phyloP scores from a whole-genome alignment of 2,888 invertebrate species.

The Gerosis bhagava region DNA sequence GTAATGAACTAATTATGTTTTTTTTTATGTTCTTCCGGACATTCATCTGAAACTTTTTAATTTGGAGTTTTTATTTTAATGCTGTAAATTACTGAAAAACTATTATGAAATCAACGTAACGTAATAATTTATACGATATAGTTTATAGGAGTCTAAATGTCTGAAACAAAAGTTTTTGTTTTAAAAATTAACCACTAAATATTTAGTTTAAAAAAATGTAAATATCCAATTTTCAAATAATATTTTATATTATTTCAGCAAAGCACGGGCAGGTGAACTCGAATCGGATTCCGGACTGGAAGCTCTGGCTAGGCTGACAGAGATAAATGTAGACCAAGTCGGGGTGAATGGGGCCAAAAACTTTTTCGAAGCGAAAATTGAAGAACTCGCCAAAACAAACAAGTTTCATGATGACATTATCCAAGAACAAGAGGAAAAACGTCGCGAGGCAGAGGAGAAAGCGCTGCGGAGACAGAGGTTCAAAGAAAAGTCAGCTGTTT shows the following conservation, averaged over 20 bases:
- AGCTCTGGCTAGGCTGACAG: slow-evolving; percentile 92
- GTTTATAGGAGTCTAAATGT: too few relatives aligned
- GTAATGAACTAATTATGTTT: too few relatives aligned
- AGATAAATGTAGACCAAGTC: slow-evolving; percentile 96
- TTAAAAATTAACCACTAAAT: too few relatives aligned
- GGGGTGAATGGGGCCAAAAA: slow-evolving; percentile 97
- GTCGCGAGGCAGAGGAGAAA: slow-evolving; percentile 91
- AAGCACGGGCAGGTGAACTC: slow-evolving; percentile 96
- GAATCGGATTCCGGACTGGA: slow-evolving; percentile 93
- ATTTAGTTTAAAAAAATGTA: too few relatives aligned
- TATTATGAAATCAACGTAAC: too few relatives aligned
- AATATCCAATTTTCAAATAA: too few relatives aligned
- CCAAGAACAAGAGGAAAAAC: slow-evolving; percentile 95
- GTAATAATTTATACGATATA: too few relatives aligned
- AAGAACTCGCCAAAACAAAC: slow-evolving; percentile 90
- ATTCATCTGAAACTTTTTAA: too few relatives aligned
- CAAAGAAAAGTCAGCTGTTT: slow-evolving; percentile 94
- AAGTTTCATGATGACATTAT: slow-evolving; percentile 97
- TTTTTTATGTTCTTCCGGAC: too few relatives aligned
- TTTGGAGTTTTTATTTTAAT: too few relatives aligned
- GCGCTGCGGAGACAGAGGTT: slow-evolving; percentile 91
- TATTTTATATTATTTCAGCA: slow-evolving; percentile 76
- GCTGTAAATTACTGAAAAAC: too few relatives aligned
- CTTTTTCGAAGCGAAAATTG: slow-evolving; percentile 98
- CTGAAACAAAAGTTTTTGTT: too few relatives aligned